Evolutionary conservation across 2,797 vertebrate species (phyloP).

Genomic region (Ctenochaetus hawaiiensis): DNA sequence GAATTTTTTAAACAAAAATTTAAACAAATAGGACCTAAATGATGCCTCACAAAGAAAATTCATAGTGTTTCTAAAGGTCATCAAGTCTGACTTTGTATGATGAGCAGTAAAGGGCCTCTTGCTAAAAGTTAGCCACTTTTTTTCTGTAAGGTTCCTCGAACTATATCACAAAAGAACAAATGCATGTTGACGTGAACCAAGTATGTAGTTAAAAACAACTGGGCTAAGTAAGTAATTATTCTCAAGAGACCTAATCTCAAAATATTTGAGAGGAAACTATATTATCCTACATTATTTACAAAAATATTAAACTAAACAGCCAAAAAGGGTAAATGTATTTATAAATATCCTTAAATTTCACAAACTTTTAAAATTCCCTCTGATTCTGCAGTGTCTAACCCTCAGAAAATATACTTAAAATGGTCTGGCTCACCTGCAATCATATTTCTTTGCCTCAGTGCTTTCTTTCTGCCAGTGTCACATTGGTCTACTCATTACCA

Average conservation of each 20-base stretch:
- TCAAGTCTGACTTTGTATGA: background rate
- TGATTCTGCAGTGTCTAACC: background rate
- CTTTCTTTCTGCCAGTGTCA: constrained; percentile 22
- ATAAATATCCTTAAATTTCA: background rate
- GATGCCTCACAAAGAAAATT: background rate
- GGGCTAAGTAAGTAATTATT: background rate
- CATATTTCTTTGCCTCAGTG: constrained; percentile 35
- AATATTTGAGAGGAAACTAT: background rate
- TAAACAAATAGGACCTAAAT: too few relatives aligned
- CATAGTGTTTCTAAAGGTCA: background rate
- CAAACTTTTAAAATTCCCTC: background rate
- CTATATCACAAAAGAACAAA: background rate
- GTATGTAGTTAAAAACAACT: background rate
- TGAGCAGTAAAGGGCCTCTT: background rate
- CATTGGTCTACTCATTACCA: constrained; percentile 21
- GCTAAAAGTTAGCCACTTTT: background rate
- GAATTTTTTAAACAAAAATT: background rate
- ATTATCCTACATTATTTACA: background rate
- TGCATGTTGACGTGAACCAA: background rate
- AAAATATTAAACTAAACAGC: background rate
- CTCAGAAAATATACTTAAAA: background rate
- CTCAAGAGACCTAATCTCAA: background rate
- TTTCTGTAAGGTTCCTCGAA: background rate
- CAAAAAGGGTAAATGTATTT: background rate
- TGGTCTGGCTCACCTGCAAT: constrained; percentile 65